Percentiles rank a stretch among this genome's conserved stretches.
Conservation (phyloP, 1,140 invertebrate genomes). For the Patella vulgata region DNA sequence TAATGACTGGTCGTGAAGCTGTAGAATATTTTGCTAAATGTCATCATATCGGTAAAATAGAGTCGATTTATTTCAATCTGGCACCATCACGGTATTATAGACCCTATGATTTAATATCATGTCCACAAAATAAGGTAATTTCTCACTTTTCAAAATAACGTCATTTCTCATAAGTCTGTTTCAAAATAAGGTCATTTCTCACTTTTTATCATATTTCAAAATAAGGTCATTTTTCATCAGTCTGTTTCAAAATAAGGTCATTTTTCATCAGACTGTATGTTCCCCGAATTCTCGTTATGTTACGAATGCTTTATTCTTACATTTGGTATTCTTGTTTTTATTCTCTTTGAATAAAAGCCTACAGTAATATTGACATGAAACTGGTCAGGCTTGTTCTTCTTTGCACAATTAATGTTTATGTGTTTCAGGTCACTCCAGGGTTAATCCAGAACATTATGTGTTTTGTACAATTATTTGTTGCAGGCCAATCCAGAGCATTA, state of each 20-base stretch:
- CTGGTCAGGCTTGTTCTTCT: too few relatives aligned
- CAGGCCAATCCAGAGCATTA: slow-evolving; percentile 33
- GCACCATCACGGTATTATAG: slow-evolving; percentile 52
- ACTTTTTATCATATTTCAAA: not conserved
- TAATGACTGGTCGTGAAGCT: slow-evolving; percentile 62
- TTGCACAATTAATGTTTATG: too few relatives aligned
- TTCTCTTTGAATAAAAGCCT: too few relatives aligned
- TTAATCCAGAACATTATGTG: slow-evolving; percentile 22
- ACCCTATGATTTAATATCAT: slow-evolving; percentile 62
- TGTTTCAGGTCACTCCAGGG: slow-evolving; percentile 12
- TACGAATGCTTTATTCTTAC: too few relatives aligned
- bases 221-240: too few relatives aligned
- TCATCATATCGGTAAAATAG: slow-evolving; percentile 60
- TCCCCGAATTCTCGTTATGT: too few relatives aligned
- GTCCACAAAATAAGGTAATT: slow-evolving; percentile 58
- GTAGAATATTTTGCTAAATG: slow-evolving; percentile 61
- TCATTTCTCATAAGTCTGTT: not conserved
- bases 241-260: too few relatives aligned
- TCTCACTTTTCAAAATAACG: not conserved
- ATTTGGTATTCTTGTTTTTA: too few relatives aligned
- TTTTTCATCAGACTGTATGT: too few relatives aligned
- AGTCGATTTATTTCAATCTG: slow-evolving; percentile 63
- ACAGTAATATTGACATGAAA: too few relatives aligned
- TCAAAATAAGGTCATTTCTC: not conserved
- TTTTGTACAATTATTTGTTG: slow-evolving; percentile 15